Evolutionary conservation across 1,140 invertebrate genomes (phyloP).

Genomic region (Notospermus geniculatus): DNA sequence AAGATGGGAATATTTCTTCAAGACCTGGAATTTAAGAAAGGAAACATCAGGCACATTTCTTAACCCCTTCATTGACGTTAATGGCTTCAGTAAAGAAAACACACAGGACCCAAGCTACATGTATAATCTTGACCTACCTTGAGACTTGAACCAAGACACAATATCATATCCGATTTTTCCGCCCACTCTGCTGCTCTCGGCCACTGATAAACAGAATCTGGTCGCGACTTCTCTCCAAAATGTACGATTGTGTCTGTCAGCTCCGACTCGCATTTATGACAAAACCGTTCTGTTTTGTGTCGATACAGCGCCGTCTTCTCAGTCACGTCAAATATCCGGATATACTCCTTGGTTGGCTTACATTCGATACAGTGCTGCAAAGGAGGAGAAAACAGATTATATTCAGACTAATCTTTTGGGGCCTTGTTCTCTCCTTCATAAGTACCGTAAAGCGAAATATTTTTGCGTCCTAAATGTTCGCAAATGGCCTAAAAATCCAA

Average conservation of each 20-base stretch:
- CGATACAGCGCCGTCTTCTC: conserved; percentile 84
- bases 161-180: conserved; percentile 80
- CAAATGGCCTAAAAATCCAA: no score
- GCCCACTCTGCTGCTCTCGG: conserved; percentile 78
- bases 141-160: conserved; percentile 92
- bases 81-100: no score
- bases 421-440: no score
- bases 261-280: conserved; percentile 72
- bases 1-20: conserved; percentile 89
- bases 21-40: conserved; percentile 65
- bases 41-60: no score
- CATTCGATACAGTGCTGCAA: conserved; percentile 73
- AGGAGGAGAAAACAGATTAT: no score
- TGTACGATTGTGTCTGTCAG: conserved; percentile 85
- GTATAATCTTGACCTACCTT: conserved; percentile 75
- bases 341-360: conserved; percentile 77
- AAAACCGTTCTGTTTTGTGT: conserved; percentile 83
- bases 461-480: no score
- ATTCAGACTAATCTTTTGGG: no score
- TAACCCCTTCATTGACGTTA: no score
- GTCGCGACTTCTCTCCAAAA: conserved; percentile 88
- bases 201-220: conserved; percentile 74
- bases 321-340: conserved; percentile 90
- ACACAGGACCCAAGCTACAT: no score
- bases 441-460: no score